These are phyloP conservation scores for Peromyscus nudipes DNA, from an alignment of 2,797 vertebrate genomes.

Conservation along the genomic window DNA sequence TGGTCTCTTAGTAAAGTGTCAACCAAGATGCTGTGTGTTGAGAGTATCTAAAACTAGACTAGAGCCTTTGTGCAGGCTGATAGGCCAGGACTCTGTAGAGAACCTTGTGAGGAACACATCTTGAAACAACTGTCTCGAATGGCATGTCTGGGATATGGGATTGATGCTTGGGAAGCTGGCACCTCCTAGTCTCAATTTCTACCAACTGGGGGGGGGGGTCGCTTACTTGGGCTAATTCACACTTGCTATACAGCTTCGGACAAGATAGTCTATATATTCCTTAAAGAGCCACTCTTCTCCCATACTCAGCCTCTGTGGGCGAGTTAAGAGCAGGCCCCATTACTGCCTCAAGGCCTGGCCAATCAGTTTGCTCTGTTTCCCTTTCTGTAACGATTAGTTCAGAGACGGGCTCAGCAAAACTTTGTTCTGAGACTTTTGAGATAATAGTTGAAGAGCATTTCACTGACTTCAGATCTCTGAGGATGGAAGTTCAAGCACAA, in stretches of 20 bases:
- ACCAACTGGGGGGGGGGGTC: not conserved
- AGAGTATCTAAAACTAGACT: constrained; percentile 48
- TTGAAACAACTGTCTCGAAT: not conserved
- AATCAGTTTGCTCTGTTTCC: not conserved
- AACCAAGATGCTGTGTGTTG: not conserved
- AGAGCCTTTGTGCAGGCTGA: not conserved
- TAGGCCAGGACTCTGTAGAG: not conserved
- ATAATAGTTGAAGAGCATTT: constrained; percentile 16
- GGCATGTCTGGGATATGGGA: not conserved
- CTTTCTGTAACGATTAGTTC: constrained; percentile 9
- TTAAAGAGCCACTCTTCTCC: not conserved
- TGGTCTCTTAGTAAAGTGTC: constrained; percentile 9
- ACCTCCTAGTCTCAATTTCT: constrained; percentile 27
- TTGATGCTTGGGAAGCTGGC: not conserved
- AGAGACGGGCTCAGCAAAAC: constrained; percentile 8
- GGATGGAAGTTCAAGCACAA: not conserved
- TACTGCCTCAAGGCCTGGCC: not conserved
- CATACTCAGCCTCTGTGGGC: not conserved
- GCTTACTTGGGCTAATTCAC: constrained; percentile 34
- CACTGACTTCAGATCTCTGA: constrained; percentile 43
- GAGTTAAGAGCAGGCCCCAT: constrained; percentile 18
- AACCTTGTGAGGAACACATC: not conserved
- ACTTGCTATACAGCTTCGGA: not conserved
- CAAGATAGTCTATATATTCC: constrained; percentile 26
- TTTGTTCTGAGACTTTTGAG: constrained; percentile 21